phyloP scores from a whole-genome alignment of 1,140 invertebrate genomes.

The Danaus melanippus region DNA sequence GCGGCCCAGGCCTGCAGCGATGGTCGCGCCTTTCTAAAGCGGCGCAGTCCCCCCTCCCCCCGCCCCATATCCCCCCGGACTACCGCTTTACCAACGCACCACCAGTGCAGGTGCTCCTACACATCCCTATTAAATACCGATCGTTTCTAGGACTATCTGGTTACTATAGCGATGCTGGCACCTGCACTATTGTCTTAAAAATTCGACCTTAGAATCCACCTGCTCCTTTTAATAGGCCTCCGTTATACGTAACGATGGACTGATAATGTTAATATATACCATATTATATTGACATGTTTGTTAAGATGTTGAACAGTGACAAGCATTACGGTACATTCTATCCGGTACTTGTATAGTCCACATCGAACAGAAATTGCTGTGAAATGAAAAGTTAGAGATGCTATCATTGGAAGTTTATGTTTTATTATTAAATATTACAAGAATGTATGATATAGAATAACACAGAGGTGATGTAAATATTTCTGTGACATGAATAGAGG shows the following conservation, averaged over 20 bases:
- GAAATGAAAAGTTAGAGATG: conserved; percentile 2
- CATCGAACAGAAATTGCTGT: conserved; percentile 4
- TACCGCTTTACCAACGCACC: conserved; percentile 46
- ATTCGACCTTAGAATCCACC: conserved; percentile 53
- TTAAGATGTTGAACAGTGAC: conserved; percentile 15
- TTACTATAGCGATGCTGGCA: conserved; percentile 59
- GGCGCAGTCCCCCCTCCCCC: conserved; percentile 47
- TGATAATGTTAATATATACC: conserved; percentile 12
- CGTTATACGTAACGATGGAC: conserved; percentile 30
- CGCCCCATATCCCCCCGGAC: conserved; percentile 34
- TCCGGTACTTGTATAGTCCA: not conserved
- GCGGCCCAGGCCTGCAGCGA: conserved; percentile 65
- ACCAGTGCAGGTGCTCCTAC: conserved; percentile 62
- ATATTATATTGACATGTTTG: conserved; percentile 18
- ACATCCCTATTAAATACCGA: conserved; percentile 70
- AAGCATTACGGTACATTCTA: conserved; percentile 17
- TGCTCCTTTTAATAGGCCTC: conserved; percentile 43
- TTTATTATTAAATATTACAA: no score
- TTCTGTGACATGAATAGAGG: no score
- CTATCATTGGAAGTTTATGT: not conserved
- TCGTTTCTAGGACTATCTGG: conserved; percentile 65
- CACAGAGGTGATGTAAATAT: no score
- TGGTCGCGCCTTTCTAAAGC: conserved; percentile 72
- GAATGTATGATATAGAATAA: no score
- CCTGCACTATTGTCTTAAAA: conserved; percentile 64